phyloP scores from a whole-genome alignment of 2,888 invertebrate species.

The Nomada goodeniana region DNA sequence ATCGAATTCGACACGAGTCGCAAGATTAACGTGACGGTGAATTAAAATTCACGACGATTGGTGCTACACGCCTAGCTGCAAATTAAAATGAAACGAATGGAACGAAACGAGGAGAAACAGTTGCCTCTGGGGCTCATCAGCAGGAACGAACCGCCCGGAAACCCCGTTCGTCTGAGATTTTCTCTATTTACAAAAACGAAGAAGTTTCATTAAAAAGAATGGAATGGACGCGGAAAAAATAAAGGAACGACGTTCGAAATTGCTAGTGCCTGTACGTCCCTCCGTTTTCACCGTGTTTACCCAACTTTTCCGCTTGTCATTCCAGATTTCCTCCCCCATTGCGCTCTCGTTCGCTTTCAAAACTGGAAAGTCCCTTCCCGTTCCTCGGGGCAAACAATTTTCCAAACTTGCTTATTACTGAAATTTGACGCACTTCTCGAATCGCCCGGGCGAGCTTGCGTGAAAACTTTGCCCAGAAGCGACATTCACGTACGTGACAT shows the following conservation, averaged over 20 bases:
- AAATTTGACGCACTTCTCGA: neutral
- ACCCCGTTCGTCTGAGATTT: neutral
- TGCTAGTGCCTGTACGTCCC: neutral
- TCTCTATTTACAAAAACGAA: neutral
- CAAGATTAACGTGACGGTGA: neutral
- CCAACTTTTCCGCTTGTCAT: slow-evolving; percentile 28
- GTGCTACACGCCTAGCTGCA: no score
- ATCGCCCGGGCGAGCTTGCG: neutral
- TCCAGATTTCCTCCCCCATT: neutral
- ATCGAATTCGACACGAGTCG: neutral
- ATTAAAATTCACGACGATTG: no score
- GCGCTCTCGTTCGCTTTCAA: neutral
- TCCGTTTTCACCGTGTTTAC: slow-evolving; percentile 11
- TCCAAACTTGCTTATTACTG: slow-evolving; percentile 12
- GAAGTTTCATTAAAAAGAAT: slow-evolving; percentile 27
- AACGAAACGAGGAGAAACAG: neutral
- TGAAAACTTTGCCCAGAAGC: neutral
- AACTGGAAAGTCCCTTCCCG: neutral
- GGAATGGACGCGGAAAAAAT: neutral
- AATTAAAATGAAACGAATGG: neutral
- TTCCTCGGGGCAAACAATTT: neutral
- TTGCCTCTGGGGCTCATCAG: neutral
- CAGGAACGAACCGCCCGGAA: neutral
- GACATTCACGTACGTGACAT: no score
- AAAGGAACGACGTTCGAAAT: slow-evolving; percentile 21